These are phyloP conservation scores for Chrysolina americana DNA, from an alignment of 2,888 invertebrate species.

Conservation along the genomic window DNA sequence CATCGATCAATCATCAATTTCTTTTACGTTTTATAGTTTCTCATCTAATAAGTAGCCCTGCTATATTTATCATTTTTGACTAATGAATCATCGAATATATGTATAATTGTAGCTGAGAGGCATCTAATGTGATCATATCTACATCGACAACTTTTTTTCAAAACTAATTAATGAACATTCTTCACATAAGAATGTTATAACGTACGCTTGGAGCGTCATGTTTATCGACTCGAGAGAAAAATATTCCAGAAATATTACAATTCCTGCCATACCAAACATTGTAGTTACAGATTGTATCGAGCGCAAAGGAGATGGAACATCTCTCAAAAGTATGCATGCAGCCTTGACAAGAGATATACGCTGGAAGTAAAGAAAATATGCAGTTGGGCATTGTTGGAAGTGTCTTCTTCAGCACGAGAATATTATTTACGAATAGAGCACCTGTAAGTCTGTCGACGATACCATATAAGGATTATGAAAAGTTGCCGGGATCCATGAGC, in stretches of 20 bases:
- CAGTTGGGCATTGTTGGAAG: constrained; percentile 41
- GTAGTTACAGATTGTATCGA: neutral
- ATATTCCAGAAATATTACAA: constrained; percentile 20
- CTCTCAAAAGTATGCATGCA: constrained; percentile 26
- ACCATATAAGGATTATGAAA: constrained; percentile 36
- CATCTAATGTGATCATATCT: neutral
- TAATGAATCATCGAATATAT: neutral
- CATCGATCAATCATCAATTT: neutral
- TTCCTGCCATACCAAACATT: constrained; percentile 13
- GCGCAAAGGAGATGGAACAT: constrained; percentile 17
- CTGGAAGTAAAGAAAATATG: constrained; percentile 31
- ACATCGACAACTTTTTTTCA: neutral
- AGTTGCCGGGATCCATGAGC: neutral
- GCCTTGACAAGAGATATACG: constrained; percentile 33
- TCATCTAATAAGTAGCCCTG: neutral
- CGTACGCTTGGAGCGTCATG: constrained; percentile 2
- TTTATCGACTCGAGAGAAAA: constrained; percentile 14
- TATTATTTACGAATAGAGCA: constrained; percentile 41
- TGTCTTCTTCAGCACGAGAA: constrained; percentile 45
- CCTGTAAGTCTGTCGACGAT: constrained; percentile 35
- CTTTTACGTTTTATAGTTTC: neutral
- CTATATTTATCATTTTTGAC: neutral
- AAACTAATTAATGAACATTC: constrained; percentile 16
- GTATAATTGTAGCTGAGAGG: neutral
- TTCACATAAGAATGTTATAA: neutral